Conservation (phyloP, 2,888 invertebrate genomes). For the Eristalinus aeneus region DNA sequence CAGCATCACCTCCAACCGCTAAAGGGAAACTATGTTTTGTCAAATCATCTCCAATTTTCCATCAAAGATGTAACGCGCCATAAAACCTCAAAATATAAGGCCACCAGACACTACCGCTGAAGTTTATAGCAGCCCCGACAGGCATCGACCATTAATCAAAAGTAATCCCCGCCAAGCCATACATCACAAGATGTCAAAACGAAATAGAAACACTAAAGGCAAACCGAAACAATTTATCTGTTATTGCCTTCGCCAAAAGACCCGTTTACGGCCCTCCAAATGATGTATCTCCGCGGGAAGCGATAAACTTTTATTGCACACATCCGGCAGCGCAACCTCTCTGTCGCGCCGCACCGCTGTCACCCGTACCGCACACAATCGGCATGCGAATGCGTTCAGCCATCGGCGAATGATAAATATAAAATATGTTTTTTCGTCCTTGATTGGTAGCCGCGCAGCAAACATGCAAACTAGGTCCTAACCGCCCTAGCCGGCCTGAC, state of each 20-base stretch:
- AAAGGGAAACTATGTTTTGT: neutral
- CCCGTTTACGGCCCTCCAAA: constrained; percentile 31
- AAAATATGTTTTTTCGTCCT: constrained; percentile 19
- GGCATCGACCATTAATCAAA: constrained; percentile 23
- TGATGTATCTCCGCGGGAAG: constrained; percentile 35
- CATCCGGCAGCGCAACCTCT: neutral
- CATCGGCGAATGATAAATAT: constrained; percentile 3
- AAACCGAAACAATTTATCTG: constrained; percentile 42
- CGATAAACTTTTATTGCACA: constrained; percentile 48
- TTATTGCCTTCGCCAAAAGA: constrained; percentile 26
- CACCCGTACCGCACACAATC: neutral
- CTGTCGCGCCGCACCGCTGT: neutral
- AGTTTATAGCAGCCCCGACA: neutral
- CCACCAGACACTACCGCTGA: neutral
- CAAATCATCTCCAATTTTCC: neutral
- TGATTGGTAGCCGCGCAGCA: neutral
- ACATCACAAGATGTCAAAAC: constrained; percentile 26
- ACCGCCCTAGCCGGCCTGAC: neutral
- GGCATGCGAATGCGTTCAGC: neutral
- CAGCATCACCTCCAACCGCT: too few relatives aligned
- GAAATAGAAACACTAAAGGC: constrained; percentile 43
- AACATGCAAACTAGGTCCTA: constrained; percentile 3
- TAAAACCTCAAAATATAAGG: neutral
- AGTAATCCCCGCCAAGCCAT: constrained; percentile 20
- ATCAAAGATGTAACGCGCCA: neutral